phyloP scores from a whole-genome alignment of 2,113 vertebrate genomes.

The Siniperca knerii region DNA sequence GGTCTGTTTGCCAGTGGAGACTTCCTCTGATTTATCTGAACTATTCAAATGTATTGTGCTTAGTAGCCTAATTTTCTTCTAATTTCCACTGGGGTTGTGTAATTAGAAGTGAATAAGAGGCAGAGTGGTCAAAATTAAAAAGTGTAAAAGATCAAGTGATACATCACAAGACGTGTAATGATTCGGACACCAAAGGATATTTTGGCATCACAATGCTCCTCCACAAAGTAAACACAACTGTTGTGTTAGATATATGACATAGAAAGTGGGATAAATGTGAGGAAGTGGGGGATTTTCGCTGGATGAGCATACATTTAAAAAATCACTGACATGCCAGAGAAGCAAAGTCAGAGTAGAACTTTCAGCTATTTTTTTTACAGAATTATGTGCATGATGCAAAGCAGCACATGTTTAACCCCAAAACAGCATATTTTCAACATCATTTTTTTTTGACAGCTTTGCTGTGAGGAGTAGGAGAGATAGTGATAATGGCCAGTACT shows the following conservation, averaged over 20 bases:
- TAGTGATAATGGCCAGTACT: conserved; percentile 45
- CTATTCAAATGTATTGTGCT: conserved; percentile 11
- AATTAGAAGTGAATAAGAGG: conserved; percentile 24
- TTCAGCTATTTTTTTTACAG: conserved; percentile 26
- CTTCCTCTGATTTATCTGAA: conserved; percentile 42
- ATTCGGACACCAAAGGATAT: conserved; percentile 14
- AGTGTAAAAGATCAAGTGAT: conserved; percentile 6
- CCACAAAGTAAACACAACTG: background rate
- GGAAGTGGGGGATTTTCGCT: background rate
- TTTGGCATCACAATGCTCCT: background rate
- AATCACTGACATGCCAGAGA: background rate
- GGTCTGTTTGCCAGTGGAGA: conserved; percentile 21
- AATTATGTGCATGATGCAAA: conserved; percentile 32
- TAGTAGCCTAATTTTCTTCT: conserved; percentile 21
- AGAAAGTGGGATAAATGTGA: background rate
- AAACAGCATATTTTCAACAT: conserved; percentile 54
- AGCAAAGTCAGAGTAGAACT: conserved; percentile 1
- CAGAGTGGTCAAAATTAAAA: background rate
- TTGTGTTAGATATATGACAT: background rate
- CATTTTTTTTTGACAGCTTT: conserved; percentile 56
- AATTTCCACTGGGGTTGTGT: conserved; percentile 33
- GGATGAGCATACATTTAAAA: background rate
- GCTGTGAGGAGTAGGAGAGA: conserved; percentile 19
- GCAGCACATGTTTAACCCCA: conserved; percentile 20
- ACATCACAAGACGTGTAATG: conserved; percentile 4